A percentile compares a stretch with the other conserved stretches of the same genome.
These are phyloP conservation scores for Corythoichthys intestinalis DNA, from an alignment of 2,113 vertebrate genomes.

Conservation along the genomic window DNA sequence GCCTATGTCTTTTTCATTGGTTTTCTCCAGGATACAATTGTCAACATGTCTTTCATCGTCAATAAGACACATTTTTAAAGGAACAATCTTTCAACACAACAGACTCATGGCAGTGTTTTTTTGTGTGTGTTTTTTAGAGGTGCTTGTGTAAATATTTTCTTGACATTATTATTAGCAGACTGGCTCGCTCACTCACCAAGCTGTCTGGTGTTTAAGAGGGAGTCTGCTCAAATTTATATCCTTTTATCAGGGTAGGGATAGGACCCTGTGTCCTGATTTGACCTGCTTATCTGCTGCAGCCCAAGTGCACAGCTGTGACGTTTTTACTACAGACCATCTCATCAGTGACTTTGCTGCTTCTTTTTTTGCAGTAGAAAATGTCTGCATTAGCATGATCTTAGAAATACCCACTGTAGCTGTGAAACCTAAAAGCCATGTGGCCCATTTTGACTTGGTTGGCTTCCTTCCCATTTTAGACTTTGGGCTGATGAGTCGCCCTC, in stretches of 20 bases:
- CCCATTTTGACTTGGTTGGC: slow-evolving; percentile 34
- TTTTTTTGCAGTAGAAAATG: slow-evolving; percentile 2
- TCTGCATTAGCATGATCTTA: slow-evolving; percentile 12
- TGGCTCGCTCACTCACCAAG: slow-evolving; percentile 10
- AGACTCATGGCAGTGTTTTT: not conserved
- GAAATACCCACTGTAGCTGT: slow-evolving; percentile 8
- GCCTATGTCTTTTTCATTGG: not conserved
- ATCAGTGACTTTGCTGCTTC: slow-evolving; percentile 22
- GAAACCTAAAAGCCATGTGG: slow-evolving; percentile 37
- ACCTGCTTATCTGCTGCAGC: slow-evolving; percentile 44
- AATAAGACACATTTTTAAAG: not conserved
- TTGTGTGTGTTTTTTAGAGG: not conserved
- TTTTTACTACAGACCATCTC: slow-evolving; percentile 2
- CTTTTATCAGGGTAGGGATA: slow-evolving; percentile 46
- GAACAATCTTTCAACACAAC: not conserved
- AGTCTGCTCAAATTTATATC: slow-evolving; percentile 43
- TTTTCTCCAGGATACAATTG: not conserved
- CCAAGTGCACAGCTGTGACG: slow-evolving; percentile 15
- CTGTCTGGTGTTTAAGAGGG: slow-evolving; percentile 28
- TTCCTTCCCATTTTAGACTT: slow-evolving; percentile 59
- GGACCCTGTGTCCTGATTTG: slow-evolving; percentile 29
- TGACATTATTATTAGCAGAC: slow-evolving; percentile 2
- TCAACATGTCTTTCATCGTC: not conserved
- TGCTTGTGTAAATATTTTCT: slow-evolving; percentile 9
- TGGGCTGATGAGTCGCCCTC: slow-evolving; percentile 10